phyloP scores from a whole-genome alignment of 2,888 invertebrate genomes.

The Drosophila peninsularis region DNA sequence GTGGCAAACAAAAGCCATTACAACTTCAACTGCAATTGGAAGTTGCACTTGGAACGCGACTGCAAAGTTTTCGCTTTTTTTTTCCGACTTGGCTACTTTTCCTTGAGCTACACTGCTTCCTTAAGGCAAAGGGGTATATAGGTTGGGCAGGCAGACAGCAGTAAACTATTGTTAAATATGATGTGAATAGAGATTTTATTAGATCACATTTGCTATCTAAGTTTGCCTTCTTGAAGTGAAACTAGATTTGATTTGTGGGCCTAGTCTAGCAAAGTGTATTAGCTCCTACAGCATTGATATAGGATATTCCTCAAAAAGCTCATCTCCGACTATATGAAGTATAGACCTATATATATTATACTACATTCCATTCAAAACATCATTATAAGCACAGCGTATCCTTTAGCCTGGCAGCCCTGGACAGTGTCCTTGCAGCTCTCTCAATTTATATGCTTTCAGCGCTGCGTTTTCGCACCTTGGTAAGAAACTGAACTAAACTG shows the following conservation, averaged over 20 bases:
- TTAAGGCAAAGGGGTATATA: background rate
- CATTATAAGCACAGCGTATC: background rate
- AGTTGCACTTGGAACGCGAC: constrained; percentile 41
- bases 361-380: background rate
- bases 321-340: background rate
- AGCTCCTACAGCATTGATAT: no score
- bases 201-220: background rate
- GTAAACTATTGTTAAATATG: background rate
- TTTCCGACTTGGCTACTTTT: background rate
- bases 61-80: constrained; percentile 35
- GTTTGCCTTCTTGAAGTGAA: no score
- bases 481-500: constrained; percentile 57
- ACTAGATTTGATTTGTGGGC: background rate
- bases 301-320: background rate
- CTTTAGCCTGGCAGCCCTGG: background rate
- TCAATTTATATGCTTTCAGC: background rate
- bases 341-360: no score
- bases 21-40: constrained; percentile 47
- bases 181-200: background rate
- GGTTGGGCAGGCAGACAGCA: no score
- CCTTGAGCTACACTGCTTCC: background rate
- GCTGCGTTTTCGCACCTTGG: constrained; percentile 55
- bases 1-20: constrained; percentile 67
- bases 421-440: background rate
- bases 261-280: background rate